Evolutionary conservation across 2,888 invertebrate genomes (phyloP).

Genomic region (Creontiades dilutus): DNA sequence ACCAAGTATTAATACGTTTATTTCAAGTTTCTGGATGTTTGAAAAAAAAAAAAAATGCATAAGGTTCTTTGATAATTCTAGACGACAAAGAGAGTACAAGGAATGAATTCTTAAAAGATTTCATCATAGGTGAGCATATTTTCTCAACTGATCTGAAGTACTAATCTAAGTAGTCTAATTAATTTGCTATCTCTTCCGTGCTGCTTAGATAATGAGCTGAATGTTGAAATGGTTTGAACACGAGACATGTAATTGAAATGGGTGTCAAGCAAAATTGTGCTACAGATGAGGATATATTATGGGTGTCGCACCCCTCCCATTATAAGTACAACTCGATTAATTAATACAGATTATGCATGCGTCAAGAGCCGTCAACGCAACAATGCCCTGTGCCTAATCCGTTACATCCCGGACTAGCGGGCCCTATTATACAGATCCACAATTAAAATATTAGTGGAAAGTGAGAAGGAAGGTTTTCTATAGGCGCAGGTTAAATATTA

Average conservation of each 20-base stretch:
- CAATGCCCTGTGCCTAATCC: conserved; percentile 32
- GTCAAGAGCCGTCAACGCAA: background rate
- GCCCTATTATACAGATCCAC: conserved; percentile 4
- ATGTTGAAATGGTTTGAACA: background rate
- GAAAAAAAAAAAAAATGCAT: too few species aligned
- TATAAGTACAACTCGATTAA: conserved; percentile 5
- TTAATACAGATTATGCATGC: conserved; percentile 34
- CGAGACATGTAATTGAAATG: background rate
- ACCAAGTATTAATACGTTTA: too few species aligned
- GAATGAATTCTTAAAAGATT: too few species aligned
- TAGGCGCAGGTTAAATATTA: background rate
- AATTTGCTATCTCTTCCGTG: too few species aligned
- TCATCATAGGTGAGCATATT: too few species aligned
- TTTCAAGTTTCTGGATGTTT: too few species aligned
- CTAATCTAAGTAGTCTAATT: too few species aligned
- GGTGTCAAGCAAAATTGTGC: background rate
- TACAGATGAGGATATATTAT: background rate
- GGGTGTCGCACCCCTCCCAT: background rate
- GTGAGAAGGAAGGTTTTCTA: background rate
- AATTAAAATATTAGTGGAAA: conserved; percentile 22
- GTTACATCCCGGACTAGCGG: conserved; percentile 13
- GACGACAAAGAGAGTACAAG: too few species aligned
- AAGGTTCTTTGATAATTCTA: too few species aligned
- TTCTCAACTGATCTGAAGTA: too few species aligned
- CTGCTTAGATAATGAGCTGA: too few species aligned